These are phyloP conservation scores for Lordiphosa clarofinis DNA, from an alignment of 1,140 invertebrate species.

Conservation along the genomic window DNA sequence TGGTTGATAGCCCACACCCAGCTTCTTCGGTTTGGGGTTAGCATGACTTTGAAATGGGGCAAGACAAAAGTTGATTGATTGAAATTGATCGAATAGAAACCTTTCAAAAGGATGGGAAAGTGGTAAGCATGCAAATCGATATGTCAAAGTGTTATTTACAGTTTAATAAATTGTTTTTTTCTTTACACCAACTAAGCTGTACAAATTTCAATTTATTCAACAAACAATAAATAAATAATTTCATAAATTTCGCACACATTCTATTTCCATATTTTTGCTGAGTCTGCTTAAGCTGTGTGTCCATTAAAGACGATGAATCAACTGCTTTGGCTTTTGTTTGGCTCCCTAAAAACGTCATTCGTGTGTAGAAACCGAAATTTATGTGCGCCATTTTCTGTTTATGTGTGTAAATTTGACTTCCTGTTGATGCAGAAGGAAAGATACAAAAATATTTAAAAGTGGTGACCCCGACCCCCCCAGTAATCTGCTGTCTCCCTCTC, in stretches of 20 bases:
- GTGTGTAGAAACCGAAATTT: conserved; percentile 59
- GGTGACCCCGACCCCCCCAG: conserved; percentile 7
- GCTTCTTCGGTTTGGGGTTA: background rate
- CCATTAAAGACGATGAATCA: conserved; percentile 75
- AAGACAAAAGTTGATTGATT: conserved; percentile 61
- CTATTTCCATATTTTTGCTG: conserved; percentile 31
- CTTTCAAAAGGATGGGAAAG: conserved; percentile 4
- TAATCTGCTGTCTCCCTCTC: background rate
- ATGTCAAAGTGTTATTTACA: conserved; percentile 33
- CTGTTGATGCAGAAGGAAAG: conserved; percentile 58
- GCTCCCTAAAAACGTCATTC: background rate
- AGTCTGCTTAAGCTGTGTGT: conserved; percentile 57
- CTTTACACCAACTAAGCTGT: conserved; percentile 26
- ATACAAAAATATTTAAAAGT: conserved; percentile 5
- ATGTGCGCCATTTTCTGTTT: conserved; percentile 63
- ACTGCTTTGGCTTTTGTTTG: conserved; percentile 60
- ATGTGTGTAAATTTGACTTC: conserved; percentile 55
- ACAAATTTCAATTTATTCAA: no score
- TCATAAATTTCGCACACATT: no score
- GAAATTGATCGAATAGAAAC: conserved; percentile 57
- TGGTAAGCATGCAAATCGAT: conserved; percentile 53
- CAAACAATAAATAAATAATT: no score
- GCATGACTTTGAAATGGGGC: conserved; percentile 48
- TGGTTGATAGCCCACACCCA: conserved; percentile 25
- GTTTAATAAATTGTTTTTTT: no score